Evolutionary conservation across 1,140 invertebrate species (phyloP), one percentile per base, ranked within the genome.

Genomic region (Choristoneura fumiferana): DNA sequence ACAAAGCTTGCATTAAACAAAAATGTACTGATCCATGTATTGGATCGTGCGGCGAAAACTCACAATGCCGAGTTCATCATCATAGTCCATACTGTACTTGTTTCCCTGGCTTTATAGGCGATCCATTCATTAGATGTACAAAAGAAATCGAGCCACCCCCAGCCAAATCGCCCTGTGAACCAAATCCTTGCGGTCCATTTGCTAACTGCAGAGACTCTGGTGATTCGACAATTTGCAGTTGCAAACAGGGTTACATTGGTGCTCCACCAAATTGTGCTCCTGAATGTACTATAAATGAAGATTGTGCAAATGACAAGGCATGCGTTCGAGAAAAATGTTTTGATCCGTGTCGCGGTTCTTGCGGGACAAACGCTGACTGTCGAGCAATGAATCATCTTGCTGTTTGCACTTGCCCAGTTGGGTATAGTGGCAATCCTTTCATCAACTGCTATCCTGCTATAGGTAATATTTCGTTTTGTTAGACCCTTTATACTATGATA

Each of bases 11-110:
- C 69, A 84, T 93, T 1, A 90, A 85, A 65, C 91, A 92, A 69
- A 93, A 93, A 82, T 94, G 94, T 80, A 81, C 90, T 70, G 91
- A 94, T 83, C 93, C 93, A 57, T 95, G 94, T 71, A 84, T 92
- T 34, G 94, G 93, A 49, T 92, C 91, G 29, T 95, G 95, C 78
- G 95, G 95, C 36, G 76, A 94, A 36, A 95, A 95, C 73, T 93
- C 95, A 14, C 90, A 94, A 68, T 96, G 95, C 75, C 84, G 90
- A 43, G 92, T 93, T 0, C 87, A 92, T 54, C 91, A 92, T 66
- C 94, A 94, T 64, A 91, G 92, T 73, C 92, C 93, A 6, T 92
- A 93, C 55, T 94, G 93, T 71, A 91, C 88, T 55, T 95, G 94
- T 78, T 78, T 91, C 33, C 72, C 84, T 38, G 89, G 90, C 39